Conservation (phyloP, 2,797 vertebrate species). For the Chaenodraco wilsoni region DNA sequence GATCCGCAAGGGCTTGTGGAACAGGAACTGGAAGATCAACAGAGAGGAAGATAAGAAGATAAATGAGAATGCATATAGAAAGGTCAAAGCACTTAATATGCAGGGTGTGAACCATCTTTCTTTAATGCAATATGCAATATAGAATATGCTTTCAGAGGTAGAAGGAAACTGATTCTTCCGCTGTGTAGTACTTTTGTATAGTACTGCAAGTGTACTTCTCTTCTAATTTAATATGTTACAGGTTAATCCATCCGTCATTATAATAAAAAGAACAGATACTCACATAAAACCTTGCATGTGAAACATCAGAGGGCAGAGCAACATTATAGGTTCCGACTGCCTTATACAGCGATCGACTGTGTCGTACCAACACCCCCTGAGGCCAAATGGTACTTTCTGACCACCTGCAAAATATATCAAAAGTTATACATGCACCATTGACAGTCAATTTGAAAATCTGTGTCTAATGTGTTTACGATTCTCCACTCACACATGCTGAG, state of each 20-base stretch:
- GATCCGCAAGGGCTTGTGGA: conserved; percentile 98
- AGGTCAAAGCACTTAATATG: neutral
- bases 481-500: conserved; percentile 94
- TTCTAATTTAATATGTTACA: neutral
- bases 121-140: too few relatives aligned
- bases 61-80: neutral
- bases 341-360: conserved; percentile 95
- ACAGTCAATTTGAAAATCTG: neutral
- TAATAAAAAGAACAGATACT: conserved; percentile 76
- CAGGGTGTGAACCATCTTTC: neutral
- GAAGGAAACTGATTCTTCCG: neutral
- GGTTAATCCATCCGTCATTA: neutral
- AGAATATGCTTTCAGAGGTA: neutral
- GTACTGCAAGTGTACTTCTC: neutral
- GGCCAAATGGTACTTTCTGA: conserved; percentile 98
- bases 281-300: conserved; percentile 98
- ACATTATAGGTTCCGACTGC: conserved; percentile 96
- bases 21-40: conserved; percentile 89
- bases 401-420: conserved; percentile 87
- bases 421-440: conserved; percentile 10
- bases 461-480: neutral
- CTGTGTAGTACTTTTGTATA: neutral
- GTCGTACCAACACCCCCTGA: conserved; percentile 97
- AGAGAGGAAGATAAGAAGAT: conserved; percentile 14
- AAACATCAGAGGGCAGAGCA: conserved; percentile 96